Conservation (phyloP, 1,140 invertebrate species). For the Dendroctonus ponderosae region DNA sequence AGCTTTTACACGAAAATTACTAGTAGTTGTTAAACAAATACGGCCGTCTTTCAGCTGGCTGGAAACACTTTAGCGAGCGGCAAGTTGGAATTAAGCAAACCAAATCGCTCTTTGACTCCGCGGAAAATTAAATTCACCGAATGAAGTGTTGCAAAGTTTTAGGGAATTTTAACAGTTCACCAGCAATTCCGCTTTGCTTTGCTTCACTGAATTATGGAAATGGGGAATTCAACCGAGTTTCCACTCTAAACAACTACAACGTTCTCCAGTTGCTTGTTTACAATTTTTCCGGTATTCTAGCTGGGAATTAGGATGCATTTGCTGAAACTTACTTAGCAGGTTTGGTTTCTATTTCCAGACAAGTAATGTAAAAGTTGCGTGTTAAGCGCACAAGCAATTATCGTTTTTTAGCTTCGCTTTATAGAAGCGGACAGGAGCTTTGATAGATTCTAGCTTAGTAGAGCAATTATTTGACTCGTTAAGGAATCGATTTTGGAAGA, state of each 20-base stretch:
- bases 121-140: slow-evolving; percentile 3
- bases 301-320: not conserved
- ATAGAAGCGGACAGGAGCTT: too few species aligned
- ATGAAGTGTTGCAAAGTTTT: slow-evolving; percentile 7
- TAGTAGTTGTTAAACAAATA: too few species aligned
- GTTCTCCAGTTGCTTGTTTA: too few species aligned
- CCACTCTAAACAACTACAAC: too few species aligned
- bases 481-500: not conserved
- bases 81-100: slow-evolving; percentile 2
- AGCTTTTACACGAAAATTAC: too few species aligned
- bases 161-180: slow-evolving; percentile 7
- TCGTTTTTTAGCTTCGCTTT: not conserved
- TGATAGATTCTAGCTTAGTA: not conserved
- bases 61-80: not conserved
- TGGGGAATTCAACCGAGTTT: too few species aligned
- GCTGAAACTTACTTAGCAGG: too few species aligned
- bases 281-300: not conserved
- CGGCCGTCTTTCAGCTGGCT: not conserved
- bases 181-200: too few species aligned
- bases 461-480: not conserved
- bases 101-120: slow-evolving; percentile 4
- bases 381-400: slow-evolving; percentile 2
- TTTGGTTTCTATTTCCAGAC: not conserved
- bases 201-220: too few species aligned
- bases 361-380: slow-evolving; percentile 12